Base-by-base conservation (phyloP, 2,888 invertebrate species). In the Apeira syringaria region DNA sequence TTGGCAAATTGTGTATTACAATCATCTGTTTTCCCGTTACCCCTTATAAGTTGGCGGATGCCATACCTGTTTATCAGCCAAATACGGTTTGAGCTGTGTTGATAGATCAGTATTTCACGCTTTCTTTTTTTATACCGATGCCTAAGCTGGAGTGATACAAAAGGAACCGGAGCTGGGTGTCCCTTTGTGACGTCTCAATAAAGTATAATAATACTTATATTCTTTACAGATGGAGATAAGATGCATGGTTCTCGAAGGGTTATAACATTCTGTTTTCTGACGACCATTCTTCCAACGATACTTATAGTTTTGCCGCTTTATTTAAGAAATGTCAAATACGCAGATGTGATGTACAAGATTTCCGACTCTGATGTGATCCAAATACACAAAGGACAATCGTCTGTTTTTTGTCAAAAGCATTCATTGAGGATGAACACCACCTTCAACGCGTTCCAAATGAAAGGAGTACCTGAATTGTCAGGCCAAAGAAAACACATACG, bases 321-420 rank as follows among this genome's bases (percentile, higher is more conserved):
- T 75, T 84, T 97, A 53, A 90, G 95, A 30, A 95, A 95, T 75
- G 92, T 92, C 48, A 91, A 92, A 35, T 97, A 95, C 82, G 94
- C 94, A 17, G 95, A 96, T 89, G 94, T 95, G 11, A 90, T 91
- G 52, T 96, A 95, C 66, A 92, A 92, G 53, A 94, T 97, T 57
- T 94, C 95, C 5, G 96, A 96, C 75, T 96, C 96, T 0, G 97
- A 97, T 81, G 94, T 96, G 9, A 91, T 96, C 34, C 95, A 96
- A 74, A 94, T 97, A 50, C 93, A 93, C 46, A 94, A 95, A 78
- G 96, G 96, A 22, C 94, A 96, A 50, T 96, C 96, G 5, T 93
- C 95, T 26, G 84, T 96, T 62, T 97, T 96, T 86, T 96, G 96
- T 75, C 88, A 95, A 82, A 92, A 92, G 61, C 96, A 96, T 75